Evolutionary conservation across 2,797 vertebrate genomes (phyloP).

Genomic region (Rhodeus uyekii): DNA sequence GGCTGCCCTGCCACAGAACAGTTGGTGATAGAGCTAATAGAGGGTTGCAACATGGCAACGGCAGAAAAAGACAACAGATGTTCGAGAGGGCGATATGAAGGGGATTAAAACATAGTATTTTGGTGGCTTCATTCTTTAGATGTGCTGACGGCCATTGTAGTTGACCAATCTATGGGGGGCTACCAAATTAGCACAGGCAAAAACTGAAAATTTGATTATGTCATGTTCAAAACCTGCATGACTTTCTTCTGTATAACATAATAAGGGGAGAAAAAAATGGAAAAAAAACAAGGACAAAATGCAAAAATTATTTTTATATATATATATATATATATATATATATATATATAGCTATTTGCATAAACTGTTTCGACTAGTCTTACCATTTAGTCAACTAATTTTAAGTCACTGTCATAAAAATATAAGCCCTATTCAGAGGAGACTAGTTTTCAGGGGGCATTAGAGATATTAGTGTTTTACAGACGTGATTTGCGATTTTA

Average conservation of each 20-base stretch:
- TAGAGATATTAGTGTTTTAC: background rate
- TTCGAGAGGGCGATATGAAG: constrained; percentile 6
- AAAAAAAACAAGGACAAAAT: no score
- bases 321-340: no score
- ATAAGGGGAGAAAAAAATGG: background rate
- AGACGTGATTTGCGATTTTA: background rate
- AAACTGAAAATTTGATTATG: background rate
- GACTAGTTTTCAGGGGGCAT: background rate
- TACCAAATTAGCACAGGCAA: background rate
- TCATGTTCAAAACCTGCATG: background rate
- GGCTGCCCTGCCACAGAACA: constrained; percentile 54
- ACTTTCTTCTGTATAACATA: no score
- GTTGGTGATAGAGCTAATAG: constrained; percentile 58
- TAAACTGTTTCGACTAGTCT: background rate
- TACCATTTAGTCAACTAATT: background rate
- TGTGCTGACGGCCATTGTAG: background rate
- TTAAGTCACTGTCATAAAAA: background rate
- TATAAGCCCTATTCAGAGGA: background rate
- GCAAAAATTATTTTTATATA: no score
- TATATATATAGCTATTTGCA: no score
- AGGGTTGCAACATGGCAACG: constrained; percentile 52
- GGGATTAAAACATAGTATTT: background rate
- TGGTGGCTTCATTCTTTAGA: background rate
- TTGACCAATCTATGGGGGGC: no score
- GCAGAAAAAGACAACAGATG: constrained; percentile 48